Conservation (phyloP, 2,888 invertebrate genomes). For the Drosophila acutilabella region DNA sequence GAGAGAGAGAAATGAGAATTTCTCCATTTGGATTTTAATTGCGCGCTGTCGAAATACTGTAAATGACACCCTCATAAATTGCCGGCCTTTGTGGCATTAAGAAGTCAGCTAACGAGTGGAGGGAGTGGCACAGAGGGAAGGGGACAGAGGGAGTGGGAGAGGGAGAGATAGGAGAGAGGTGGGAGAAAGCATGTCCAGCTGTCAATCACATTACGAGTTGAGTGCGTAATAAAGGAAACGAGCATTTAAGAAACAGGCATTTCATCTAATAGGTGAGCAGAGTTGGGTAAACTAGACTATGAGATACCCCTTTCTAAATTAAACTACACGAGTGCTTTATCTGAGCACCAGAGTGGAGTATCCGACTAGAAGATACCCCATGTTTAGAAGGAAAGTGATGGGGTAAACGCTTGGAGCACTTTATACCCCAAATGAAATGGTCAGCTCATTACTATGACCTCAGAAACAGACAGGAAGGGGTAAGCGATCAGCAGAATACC, state of each 20-base stretch:
- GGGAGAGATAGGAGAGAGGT: not conserved
- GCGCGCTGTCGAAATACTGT: constrained; percentile 56
- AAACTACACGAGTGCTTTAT: too few relatives aligned
- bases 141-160: not conserved
- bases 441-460: too few relatives aligned
- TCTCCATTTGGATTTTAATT: constrained; percentile 59
- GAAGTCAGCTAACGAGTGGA: constrained; percentile 11
- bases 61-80: constrained; percentile 74
- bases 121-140: not conserved
- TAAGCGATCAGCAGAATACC: too few relatives aligned
- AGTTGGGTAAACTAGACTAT: too few relatives aligned
- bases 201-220: constrained; percentile 62
- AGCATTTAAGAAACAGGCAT: constrained; percentile 61
- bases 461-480: too few relatives aligned
- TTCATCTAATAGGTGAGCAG: constrained; percentile 28
- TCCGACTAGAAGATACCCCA: too few relatives aligned
- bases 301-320: too few relatives aligned
- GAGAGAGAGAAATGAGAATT: constrained; percentile 14
- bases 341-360: too few relatives aligned
- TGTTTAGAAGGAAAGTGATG: too few relatives aligned
- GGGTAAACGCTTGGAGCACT: too few relatives aligned
- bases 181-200: constrained; percentile 62
- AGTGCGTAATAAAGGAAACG: constrained; percentile 71
- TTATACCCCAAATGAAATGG: too few relatives aligned
- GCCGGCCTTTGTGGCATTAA: constrained; percentile 38